phyloP scores from a whole-genome alignment of 2,113 vertebrate genomes.

The Butorides virescens region DNA sequence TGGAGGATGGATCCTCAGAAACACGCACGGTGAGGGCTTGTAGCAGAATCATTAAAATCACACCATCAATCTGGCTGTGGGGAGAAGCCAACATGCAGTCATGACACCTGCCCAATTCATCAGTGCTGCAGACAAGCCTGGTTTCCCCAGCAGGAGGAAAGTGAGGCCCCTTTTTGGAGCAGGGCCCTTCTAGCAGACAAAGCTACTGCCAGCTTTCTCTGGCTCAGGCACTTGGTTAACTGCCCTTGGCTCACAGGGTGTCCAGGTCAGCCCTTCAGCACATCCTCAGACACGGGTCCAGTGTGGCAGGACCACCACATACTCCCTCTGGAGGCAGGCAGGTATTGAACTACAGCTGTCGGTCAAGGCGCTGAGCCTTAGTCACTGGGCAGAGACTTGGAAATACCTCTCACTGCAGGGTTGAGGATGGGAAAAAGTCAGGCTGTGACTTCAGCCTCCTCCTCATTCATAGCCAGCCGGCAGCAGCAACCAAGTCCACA shows the following conservation, averaged over 20 bases:
- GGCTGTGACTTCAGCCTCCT: not conserved
- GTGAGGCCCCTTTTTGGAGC: not conserved
- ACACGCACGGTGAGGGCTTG: conserved; percentile 71
- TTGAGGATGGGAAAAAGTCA: not conserved
- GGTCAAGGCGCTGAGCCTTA: not conserved
- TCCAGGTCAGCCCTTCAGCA: not conserved
- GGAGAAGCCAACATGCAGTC: not conserved
- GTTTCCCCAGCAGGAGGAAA: not conserved
- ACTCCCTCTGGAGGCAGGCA: rapidly evolving
- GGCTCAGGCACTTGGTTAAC: not conserved
- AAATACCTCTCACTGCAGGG: not conserved
- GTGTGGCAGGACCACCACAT: not conserved
- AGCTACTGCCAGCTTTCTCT: not conserved
- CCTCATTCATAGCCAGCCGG: not conserved
- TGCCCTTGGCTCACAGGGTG: not conserved
- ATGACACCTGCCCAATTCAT: not conserved
- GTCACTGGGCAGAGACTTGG: not conserved
- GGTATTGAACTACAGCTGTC: not conserved
- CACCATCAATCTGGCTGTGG: conserved; percentile 84
- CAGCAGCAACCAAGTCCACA: not conserved
- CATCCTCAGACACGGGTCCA: not conserved
- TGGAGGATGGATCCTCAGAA: conserved; percentile 67
- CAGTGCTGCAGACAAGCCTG: not conserved
- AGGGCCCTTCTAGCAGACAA: not conserved
- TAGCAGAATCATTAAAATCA: conserved; percentile 81